Evolutionary conservation across 2,113 vertebrate species (phyloP), one percentile per base, ranked within the genome.

Genomic region (Psittacara wagleri): DNA sequence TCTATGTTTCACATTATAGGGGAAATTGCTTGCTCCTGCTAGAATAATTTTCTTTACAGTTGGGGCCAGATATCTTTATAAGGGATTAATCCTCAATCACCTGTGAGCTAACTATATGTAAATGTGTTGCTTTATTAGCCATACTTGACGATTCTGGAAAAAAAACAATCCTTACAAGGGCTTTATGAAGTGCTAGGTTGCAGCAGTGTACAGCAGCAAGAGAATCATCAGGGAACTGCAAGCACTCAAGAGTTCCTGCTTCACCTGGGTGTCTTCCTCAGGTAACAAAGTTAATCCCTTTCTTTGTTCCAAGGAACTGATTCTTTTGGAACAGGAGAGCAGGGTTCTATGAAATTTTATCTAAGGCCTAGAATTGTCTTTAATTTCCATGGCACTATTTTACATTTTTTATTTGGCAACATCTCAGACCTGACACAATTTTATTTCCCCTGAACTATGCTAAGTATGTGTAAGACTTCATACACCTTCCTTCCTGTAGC

Each of bases 1-100:
- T 72, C 33, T 95, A 92, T 77, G 76, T 91, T 95, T 94, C 67
- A 92, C 90, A 78, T 96, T 91, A 44, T 75, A 92, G 82, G 78
- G 52, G 31, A 95, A 90, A 87, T 82, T 84, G 3, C 66, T 92
- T 89, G 20, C 12, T 95, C 35, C n/a, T 77, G 49, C 33, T 83
- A 75, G 64, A 93, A 83, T 86, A 93, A 86, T 92, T 92, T 95
- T 83, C 73, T 89, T 96, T 89, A 73, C 67, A 83, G 28, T 76
- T 94, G 70, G 27, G 82, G 70, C 48, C 75, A 95, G 70, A 90
- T 85, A 84, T 87, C 63, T 95, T 96, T 94, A 66, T 87, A 92
- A 76, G 14, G 35, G 84, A 94, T 87, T 94, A 95, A 77, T 91
- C 57, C 44, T 87, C 63, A 92, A 87, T 28, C 37, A 57, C 66